A percentile compares a stretch with the other conserved stretches of the same genome.
phyloP scores from a whole-genome alignment of 2,888 invertebrate genomes.

The Monopis laevigella region DNA sequence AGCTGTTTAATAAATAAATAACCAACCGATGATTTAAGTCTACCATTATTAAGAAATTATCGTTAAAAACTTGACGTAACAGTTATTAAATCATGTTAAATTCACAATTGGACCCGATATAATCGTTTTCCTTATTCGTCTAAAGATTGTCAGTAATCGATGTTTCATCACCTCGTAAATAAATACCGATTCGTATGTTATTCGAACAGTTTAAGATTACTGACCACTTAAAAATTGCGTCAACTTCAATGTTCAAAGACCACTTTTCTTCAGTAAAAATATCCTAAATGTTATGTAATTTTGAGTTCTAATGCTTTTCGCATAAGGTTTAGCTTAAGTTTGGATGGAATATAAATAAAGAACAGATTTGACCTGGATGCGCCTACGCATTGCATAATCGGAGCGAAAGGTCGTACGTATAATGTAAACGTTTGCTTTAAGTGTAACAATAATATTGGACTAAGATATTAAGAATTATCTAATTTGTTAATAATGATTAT shows the following conservation, averaged over 20 bases:
- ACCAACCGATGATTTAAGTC: too few species aligned
- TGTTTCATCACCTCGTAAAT: conserved; percentile 1
- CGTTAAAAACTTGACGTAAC: too few species aligned
- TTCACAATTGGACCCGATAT: too few species aligned
- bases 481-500: too few species aligned
- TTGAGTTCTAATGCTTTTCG: background rate
- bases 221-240: conserved; percentile 5
- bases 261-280: background rate
- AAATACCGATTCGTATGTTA: conserved; percentile 5
- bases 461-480: too few species aligned
- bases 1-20: too few species aligned
- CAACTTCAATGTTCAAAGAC: background rate
- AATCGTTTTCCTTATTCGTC: too few species aligned
- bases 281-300: background rate
- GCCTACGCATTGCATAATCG: conserved; percentile 4
- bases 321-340: background rate
- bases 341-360: background rate
- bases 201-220: conserved; percentile 3
- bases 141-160: conserved; percentile 2
- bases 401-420: background rate
- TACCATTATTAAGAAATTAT: too few species aligned
- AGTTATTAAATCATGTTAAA: too few species aligned
- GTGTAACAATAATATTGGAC: too few species aligned
- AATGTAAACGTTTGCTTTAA: too few species aligned
- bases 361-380: background rate